Base-by-base conservation (phyloP, 2,888 invertebrate species). In the Chrysolina americana region DNA sequence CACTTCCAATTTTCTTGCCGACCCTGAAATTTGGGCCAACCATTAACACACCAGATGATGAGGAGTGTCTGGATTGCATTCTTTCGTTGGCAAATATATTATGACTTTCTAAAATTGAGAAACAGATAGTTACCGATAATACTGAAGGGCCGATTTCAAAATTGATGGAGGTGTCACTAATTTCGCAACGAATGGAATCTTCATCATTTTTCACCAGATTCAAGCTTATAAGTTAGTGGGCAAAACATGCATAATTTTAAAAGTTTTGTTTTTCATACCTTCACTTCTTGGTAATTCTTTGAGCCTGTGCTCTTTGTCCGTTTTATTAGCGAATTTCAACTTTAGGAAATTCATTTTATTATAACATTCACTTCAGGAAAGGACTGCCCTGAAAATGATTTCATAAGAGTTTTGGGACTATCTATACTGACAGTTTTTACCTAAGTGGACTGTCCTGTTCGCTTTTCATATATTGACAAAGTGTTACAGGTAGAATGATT, bases 11-110 rank as follows among this genome's bases (percentile, higher is more conserved):
- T 91, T 99, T 99, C 92, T 99, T 99, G 86, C 99, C 99, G 87
- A 99, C 99, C 89, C 98, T 95, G 91, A 98, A 99, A 92, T 99
- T 99, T 87, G 99, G 99, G 85, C 99, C 99, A 86, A 99, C 99
- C 98, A 99, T 99, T 87, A 99, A 93, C 86, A 98, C 96, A 88
- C 94, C 95, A 86, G 94, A 94, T 88, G 94, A 93, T 88, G 94
- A 94, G 85, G 94, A 94, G 89, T 95, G 94, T 89, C 94, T 92
- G 87, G 94, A 92, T 90, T 94, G 94, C 94, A 94, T 94, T 85
- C 75, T 80, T 63, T 78, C 76, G 62, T 75, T 76, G 69, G 78
- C 73, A 73, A 78, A 73, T 68, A 77, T 72, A 76, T 77, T 76
- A 78, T 74, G 68, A 71, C 66, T 70, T 65, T 79, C 79, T 79